Evolutionary conservation across 1,140 invertebrate genomes (phyloP).

Genomic region (Lethrus apterus): DNA sequence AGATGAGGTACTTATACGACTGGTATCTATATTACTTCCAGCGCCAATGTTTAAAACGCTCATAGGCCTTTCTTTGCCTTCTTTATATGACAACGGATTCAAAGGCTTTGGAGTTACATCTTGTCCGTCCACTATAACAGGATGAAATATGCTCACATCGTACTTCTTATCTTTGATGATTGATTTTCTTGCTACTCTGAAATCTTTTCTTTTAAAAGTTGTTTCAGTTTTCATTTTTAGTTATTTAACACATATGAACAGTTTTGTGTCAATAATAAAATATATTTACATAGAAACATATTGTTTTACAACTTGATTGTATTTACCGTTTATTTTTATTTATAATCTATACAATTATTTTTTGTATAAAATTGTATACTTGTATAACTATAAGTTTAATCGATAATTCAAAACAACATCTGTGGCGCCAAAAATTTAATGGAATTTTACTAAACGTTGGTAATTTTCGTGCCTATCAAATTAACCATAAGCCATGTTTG

Average conservation of each 20-base stretch:
- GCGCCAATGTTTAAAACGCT: conserved; percentile 20
- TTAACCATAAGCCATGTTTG: no score
- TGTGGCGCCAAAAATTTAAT: no score
- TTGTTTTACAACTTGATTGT: neutral
- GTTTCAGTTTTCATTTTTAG: neutral
- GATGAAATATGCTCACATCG: neutral
- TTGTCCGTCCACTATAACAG: conserved; percentile 23
- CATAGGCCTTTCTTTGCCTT: conserved; percentile 24
- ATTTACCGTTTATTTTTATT: no score
- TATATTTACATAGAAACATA: neutral
- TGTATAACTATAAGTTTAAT: no score
- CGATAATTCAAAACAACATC: no score
- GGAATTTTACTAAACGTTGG: no score
- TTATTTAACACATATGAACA: neutral
- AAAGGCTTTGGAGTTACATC: conserved; percentile 32
- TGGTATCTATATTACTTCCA: neutral
- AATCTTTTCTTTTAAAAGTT: neutral
- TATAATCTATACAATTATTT: no score
- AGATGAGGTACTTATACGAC: neutral
- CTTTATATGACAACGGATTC: conserved; percentile 21
- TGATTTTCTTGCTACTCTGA: neutral
- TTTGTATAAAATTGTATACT: no score
- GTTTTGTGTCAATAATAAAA: neutral
- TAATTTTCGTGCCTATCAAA: no score
- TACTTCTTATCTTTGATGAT: neutral